Conservation (phyloP, 2,797 vertebrate genomes). For the Cyclopterus lumpus region DNA sequence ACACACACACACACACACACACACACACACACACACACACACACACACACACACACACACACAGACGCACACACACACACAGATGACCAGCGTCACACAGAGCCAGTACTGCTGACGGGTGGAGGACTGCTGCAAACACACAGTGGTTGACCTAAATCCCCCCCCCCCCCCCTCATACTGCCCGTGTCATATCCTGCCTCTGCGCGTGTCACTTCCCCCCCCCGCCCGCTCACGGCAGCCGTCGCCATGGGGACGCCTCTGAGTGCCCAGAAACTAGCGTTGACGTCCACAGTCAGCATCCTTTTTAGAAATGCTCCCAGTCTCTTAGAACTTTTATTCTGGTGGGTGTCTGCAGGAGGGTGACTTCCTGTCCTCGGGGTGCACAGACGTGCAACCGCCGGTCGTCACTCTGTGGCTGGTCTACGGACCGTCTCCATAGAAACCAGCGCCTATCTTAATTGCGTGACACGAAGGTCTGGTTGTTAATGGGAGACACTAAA, state of each 20-base stretch:
- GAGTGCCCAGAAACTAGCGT: slow-evolving; percentile 46
- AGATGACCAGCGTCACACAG: slow-evolving; percentile 55
- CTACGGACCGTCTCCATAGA: too few relatives aligned
- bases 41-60: slow-evolving; percentile 18
- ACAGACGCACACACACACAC: slow-evolving; percentile 29
- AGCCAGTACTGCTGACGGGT: slow-evolving; percentile 69
- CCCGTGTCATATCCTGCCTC: slow-evolving; percentile 76
- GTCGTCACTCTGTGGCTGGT: too few relatives aligned
- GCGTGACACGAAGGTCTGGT: too few relatives aligned
- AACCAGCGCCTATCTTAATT: too few relatives aligned
- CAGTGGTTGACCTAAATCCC: slow-evolving; percentile 75
- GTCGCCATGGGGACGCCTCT: slow-evolving; percentile 45
- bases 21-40: neutral
- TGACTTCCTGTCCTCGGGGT: too few relatives aligned
- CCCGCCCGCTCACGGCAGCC: slow-evolving; percentile 64
- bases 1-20: too few relatives aligned
- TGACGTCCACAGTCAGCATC: slow-evolving; percentile 41
- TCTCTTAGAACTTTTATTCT: too few relatives aligned
- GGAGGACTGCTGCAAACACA: slow-evolving; percentile 58
- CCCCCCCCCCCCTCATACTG: slow-evolving; percentile 41
- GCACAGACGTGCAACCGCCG: too few relatives aligned
- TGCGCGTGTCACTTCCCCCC: slow-evolving; percentile 73
- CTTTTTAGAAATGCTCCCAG: too few relatives aligned
- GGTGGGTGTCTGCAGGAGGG: too few relatives aligned
- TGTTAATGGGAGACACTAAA: too few relatives aligned